Evolutionary conservation across 2,797 vertebrate genomes (phyloP).

Genomic region (Gadopsis bispinosus): DNA sequence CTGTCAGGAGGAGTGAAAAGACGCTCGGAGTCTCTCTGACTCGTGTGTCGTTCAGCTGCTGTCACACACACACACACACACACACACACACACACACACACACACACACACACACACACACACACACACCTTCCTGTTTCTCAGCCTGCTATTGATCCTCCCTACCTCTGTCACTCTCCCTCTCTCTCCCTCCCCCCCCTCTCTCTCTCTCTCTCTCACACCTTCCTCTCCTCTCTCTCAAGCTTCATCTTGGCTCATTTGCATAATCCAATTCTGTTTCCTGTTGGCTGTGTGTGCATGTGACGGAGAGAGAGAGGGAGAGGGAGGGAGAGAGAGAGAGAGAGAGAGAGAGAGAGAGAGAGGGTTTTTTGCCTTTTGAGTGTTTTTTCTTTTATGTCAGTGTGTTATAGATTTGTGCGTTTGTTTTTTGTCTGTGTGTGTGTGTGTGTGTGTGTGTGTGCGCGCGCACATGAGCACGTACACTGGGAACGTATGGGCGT

Average conservation of each 20-base stretch:
- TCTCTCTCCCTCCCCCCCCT: background rate
- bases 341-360: background rate
- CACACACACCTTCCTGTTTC: constrained; percentile 74
- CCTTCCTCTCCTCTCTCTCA: constrained; percentile 25
- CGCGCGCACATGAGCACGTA: background rate
- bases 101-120: constrained; percentile 52
- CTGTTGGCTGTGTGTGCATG: constrained; percentile 67
- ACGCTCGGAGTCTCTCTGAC: background rate
- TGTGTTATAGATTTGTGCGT: background rate
- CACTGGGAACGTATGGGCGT: background rate
- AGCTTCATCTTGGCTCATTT: constrained; percentile 64
- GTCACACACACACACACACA: constrained; percentile 21
- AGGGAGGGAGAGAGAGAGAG: background rate
- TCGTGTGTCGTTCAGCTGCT: constrained; percentile 24
- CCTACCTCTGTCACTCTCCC: constrained; percentile 26
- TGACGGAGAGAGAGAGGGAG: background rate
- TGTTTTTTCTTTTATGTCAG: background rate
- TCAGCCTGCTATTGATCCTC: constrained; percentile 55
- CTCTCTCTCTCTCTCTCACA: constrained; percentile 2
- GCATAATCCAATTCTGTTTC: constrained; percentile 76
- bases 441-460: constrained; percentile 29
- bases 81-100: constrained; percentile 28
- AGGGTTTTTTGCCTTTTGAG: background rate
- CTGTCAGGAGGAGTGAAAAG: background rate
- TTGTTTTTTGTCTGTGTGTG: background rate